Evolutionary conservation across 1,140 invertebrate species (phyloP).

Genomic region (Caenorhabditis tropicalis): DNA sequence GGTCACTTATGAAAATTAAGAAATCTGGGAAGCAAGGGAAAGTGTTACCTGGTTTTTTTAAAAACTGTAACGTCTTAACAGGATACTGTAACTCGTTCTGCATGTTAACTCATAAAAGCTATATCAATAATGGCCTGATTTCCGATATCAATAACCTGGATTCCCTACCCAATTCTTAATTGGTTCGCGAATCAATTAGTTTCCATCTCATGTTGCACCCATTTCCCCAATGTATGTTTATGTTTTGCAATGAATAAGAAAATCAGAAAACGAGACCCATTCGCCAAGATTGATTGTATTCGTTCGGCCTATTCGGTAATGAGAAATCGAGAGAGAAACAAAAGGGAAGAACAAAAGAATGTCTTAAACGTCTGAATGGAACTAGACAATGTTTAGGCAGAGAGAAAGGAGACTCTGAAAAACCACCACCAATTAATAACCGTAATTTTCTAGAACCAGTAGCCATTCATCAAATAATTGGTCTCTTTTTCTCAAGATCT

Average conservation of each 20-base stretch:
- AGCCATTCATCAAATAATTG: conserved; percentile 28
- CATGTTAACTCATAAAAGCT: too few relatives aligned
- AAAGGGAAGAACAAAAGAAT: neutral
- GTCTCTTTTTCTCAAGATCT: conserved; percentile 3
- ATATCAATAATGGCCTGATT: too few relatives aligned
- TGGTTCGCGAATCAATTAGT: conserved; percentile 19
- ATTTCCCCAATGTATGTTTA: conserved; percentile 19
- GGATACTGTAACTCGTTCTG: too few relatives aligned
- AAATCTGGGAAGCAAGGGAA: neutral
- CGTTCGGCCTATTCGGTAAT: conserved; percentile 26
- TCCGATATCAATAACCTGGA: too few relatives aligned
- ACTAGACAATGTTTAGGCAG: neutral
- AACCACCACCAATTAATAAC: too few relatives aligned
- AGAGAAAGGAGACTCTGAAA: too few relatives aligned
- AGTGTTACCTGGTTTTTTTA: neutral
- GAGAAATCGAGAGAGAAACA: neutral
- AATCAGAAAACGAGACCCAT: neutral
- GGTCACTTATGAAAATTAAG: conserved; percentile 1
- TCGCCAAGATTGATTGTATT: neutral
- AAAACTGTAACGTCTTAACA: too few relatives aligned
- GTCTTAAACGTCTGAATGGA: neutral
- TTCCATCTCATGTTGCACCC: neutral
- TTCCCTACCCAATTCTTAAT: neutral
- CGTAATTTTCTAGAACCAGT: conserved; percentile 6
- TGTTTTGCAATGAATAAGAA: conserved; percentile 45